A percentile compares a stretch with the other conserved stretches of the same genome.
Evolutionary conservation across 2,797 vertebrate species (phyloP).

Genomic region (Trichosurus vulpecula): DNA sequence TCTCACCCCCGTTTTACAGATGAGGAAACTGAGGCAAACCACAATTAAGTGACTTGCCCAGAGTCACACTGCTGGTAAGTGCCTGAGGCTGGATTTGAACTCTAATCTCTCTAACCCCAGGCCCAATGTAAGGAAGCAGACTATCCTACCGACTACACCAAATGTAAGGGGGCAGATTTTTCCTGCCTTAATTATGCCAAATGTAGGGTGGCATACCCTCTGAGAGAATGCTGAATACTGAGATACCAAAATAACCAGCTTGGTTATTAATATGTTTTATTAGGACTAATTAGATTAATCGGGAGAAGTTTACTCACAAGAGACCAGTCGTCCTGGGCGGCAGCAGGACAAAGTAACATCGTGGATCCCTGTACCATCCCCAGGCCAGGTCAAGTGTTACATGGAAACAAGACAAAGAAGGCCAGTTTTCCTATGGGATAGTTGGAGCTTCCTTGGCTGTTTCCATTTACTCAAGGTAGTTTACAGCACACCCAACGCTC

Average conservation of each 20-base stretch:
- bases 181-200: not conserved
- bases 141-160: not conserved
- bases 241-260: not conserved
- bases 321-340: not conserved
- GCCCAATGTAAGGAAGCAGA: not conserved
- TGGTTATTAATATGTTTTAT: not conserved
- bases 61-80: not conserved
- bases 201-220: not conserved
- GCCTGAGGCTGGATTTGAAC: not conserved
- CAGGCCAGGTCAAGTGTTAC: not conserved
- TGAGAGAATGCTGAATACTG: not conserved
- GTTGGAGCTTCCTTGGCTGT: not conserved
- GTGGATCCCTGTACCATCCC: no score
- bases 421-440: no score
- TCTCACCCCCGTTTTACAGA: not conserved
- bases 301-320: not conserved
- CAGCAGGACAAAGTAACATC: not conserved
- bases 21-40: not conserved
- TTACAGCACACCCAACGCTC: not conserved
- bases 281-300: not conserved
- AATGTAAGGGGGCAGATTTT: not conserved
- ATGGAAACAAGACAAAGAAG: no score
- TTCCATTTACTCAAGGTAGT: not conserved
- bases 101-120: not conserved
- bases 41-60: not conserved